Evolutionary conservation across 2,113 vertebrate species (phyloP), one percentile per base, ranked within the genome.

Genomic region (Neogale vison): DNA sequence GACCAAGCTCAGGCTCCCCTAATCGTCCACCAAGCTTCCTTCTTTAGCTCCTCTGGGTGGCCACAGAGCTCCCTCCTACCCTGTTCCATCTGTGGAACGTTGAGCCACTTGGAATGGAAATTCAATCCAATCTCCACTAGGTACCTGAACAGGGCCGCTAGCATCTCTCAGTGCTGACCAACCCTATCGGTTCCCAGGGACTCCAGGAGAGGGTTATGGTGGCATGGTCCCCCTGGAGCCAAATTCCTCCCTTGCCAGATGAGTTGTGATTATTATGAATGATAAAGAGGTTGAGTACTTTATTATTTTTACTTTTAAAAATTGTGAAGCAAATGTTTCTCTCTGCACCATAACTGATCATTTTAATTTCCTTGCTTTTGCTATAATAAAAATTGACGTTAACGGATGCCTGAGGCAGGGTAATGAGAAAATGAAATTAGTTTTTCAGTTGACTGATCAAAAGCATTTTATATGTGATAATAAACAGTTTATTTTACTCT

Each of bases 371-470:
- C 98, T 98, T 99, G 99, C 99, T 99, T 99, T 99, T 98, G 98
- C 99, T 99, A 99, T 99, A 99, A 99, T 99, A 99, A 99, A 99
- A 99, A 99, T 99, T 99, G 99, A 99, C 97, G 98, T 99, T 99
- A 99, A 99, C 99, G 99, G 98, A 99, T 99, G 99, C 99, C 99
- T 79, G 97, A 99, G 99, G 99, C 99, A 99, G 97, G 98, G 98
- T 99, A 99, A 99, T 99, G 99, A 99, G 99, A 99, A 99, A 99
- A 99, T 99, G 99, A 99, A 99, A 99, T 99, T 99, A 99, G 99
- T 99, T 99, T 99, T 99, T 99, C 99, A 99, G 99, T 99, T 99
- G 99, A 99, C 99, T 99, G 99, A 99, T 99, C 99, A 99, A 99
- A 99, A 99, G 99, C 99, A 99, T 99, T 99, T 99, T 99, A 99